Base-by-base conservation (phyloP, 2,888 invertebrate species). In the Belgica antarctica region DNA sequence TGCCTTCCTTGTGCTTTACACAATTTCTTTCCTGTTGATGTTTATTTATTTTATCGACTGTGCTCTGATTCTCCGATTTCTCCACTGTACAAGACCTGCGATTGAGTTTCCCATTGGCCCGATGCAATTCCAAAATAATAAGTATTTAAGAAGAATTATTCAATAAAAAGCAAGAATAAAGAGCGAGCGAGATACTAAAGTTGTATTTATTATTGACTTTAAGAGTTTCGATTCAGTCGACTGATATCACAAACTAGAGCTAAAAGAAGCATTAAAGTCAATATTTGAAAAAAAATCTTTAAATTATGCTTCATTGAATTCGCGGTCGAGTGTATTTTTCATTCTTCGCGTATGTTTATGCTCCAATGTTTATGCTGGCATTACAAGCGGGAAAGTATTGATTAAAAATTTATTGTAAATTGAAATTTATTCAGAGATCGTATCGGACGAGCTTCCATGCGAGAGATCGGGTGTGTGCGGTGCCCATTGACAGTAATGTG, bases 201-300 rank as follows among this genome's bases (percentile, higher is more conserved):
- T 22, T 59, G 5, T 28, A 62, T 62, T 62, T 62, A 62, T 62
- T 62, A 62, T 62, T 27, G 28, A 28, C 31, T 62, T 28, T 15
- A 7, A 27, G 15, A 3, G 34, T 25, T 25, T 19, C 62, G 62
- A 62, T 62, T 17, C 62, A 62, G 28, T 62, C 31, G 62, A 62
- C 28, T 62, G 62, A 31, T 62, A 31, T 28, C 62, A 8, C 10
- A 27, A 62, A 62, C 27, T 22, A 31, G 62, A 62, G 24, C 1
- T 19, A 31, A 31, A 25, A 28, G 15, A 27, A 31, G 27, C 22
- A 62, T 31, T 22, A 31, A 62, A 46, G 62, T 2, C 17, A 62
- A 62, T 22, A 62, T 27, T 28, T 36, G 34, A 62, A 19, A 31
- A 36, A 36, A 34, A 52, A 19, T 3, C 10, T 36, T 36, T 36